phyloP scores from a whole-genome alignment of 2,888 invertebrate species.

The Lobophora halterata region DNA sequence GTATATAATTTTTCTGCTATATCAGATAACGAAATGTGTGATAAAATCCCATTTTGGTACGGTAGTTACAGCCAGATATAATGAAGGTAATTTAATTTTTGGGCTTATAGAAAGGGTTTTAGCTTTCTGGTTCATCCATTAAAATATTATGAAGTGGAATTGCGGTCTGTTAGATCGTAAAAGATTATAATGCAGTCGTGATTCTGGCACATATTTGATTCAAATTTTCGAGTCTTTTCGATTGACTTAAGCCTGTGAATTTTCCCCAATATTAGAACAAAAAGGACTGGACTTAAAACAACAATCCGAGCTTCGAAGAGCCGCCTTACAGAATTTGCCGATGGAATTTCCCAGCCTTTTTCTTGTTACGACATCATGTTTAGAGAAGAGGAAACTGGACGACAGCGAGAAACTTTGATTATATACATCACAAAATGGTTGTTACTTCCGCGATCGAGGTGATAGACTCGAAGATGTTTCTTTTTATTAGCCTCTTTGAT shows the following conservation, averaged over 20 bases:
- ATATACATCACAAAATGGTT: conserved; percentile 75
- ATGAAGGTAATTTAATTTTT: conserved; percentile 30
- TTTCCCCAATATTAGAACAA: conserved; percentile 62
- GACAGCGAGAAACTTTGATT: conserved; percentile 77
- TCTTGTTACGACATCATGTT: conserved; percentile 77
- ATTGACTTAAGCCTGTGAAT: conserved; percentile 58
- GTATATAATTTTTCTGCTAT: conserved; percentile 1
- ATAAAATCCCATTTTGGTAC: conserved; percentile 19
- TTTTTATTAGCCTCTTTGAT: conserved; percentile 75
- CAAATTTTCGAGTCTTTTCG: conserved; percentile 40
- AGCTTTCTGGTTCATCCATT: conserved; percentile 24
- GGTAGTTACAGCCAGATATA: conserved; percentile 20
- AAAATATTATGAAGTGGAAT: conserved; percentile 32
- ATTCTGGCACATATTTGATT: conserved; percentile 28
- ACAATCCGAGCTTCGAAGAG: conserved; percentile 51
- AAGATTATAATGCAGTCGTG: conserved; percentile 26
- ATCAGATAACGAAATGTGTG: conserved; percentile 13
- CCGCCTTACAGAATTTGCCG: conserved; percentile 63
- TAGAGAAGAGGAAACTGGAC: conserved; percentile 76
- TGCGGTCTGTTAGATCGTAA: conserved; percentile 32
- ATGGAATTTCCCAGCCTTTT: conserved; percentile 76
- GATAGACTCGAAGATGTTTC: conserved; percentile 73
- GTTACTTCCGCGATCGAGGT: conserved; percentile 70
- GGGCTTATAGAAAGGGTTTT: conserved; percentile 16
- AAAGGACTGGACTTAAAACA: conserved; percentile 65